Evolutionary conservation across 2,113 vertebrate genomes (phyloP), one percentile per base, ranked within the genome.

Genomic region (Murina feae): DNA sequence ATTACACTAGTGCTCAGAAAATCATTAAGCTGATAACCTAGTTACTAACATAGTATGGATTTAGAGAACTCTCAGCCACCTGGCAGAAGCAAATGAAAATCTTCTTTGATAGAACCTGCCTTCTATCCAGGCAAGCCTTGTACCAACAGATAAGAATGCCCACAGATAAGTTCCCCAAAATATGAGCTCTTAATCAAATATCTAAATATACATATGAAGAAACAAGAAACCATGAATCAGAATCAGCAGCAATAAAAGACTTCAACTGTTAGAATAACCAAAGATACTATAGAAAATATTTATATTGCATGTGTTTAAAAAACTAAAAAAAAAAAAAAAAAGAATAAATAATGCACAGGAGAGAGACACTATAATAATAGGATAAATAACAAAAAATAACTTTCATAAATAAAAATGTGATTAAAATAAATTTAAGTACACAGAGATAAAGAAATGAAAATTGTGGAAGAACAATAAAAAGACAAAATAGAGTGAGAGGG

Each of bases 331-430:
- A 60, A 13, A 3, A 42, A 65, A 55, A 55, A 21, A 21, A 17
- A 17, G 51, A 13, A 3, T 35, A 65, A 55, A 55, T 17, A 21
- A 60, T 85, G 30, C 35, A 37, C 17, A 69, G 16, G 20, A 35
- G 11, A 66, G 20, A 35, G 11, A 66, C 4, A 72, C 4, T 84
- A 28, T 21, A 79, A 44, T 69, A 39, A 32, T 30, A 81, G 5
- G 21, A 71, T 35, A 78, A 83, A 39, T 74, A 55, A 72, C 35
- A 71, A 60, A 60, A 85, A 96, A 69, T 75, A 86, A 79, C 8
- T 60, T 95, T 80, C n/a, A 58, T 18, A 21, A 79, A 83, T 82
- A 55, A 90, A 90, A 87, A 89, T 63, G 12, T 78, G 28, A 91
- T 83, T 84, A 78, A 95, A 83, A 58, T 66, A 53, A 63, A 69